phyloP scores from a whole-genome alignment of 2,888 invertebrate species.

The Lottia gigantea region DNA sequence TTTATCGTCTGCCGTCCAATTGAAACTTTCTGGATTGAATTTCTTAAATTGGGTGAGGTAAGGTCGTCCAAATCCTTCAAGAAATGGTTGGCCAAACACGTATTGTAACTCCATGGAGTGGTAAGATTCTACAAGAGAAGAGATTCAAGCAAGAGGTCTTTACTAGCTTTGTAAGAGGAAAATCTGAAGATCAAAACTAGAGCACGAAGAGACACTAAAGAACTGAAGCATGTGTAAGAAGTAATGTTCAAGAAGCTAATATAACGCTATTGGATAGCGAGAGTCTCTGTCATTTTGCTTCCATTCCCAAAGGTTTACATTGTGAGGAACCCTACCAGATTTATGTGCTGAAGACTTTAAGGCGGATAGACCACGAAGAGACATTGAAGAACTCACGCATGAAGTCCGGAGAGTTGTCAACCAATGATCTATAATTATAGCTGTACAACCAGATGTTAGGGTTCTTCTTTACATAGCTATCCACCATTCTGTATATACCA shows the following conservation, averaged over 20 bases:
- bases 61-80: not conserved
- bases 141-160: not conserved
- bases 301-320: too few relatives aligned
- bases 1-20: not conserved
- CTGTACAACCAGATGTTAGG: slow-evolving; percentile 9
- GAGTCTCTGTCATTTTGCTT: too few relatives aligned
- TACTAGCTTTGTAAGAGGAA: too few relatives aligned
- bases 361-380: too few relatives aligned
- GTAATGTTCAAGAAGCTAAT: too few relatives aligned
- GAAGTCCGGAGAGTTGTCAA: not conserved
- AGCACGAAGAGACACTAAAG: too few relatives aligned
- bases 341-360: too few relatives aligned
- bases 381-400: not conserved
- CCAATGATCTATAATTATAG: not conserved
- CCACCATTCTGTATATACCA: slow-evolving; percentile 18
- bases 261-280: too few relatives aligned
- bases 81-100: not conserved
- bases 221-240: too few relatives aligned
- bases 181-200: too few relatives aligned
- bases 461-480: slow-evolving; percentile 1
- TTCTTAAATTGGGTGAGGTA: not conserved
- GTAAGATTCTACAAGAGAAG: not conserved
- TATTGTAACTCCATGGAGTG: not conserved
- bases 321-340: too few relatives aligned
- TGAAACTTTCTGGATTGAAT: not conserved